These are phyloP conservation scores for Lapara coniferarum DNA, from an alignment of 2,888 invertebrate species.

Conservation along the genomic window DNA sequence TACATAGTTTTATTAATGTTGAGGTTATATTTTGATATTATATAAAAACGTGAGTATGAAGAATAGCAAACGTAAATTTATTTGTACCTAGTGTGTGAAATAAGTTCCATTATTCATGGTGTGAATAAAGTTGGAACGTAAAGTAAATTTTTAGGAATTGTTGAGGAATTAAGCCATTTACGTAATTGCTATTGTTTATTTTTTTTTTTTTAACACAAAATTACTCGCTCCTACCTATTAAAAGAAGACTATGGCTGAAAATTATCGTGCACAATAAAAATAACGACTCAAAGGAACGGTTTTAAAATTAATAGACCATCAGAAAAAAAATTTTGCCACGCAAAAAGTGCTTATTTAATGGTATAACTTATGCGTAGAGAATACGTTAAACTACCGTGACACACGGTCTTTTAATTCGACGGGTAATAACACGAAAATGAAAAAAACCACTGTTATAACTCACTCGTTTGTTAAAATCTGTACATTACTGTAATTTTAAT, in stretches of 20 bases:
- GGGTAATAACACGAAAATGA: background rate
- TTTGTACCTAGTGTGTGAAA: conserved; percentile 1
- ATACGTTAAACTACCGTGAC: conserved; percentile 19
- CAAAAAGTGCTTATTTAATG: conserved; percentile 13
- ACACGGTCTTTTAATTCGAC: conserved; percentile 16
- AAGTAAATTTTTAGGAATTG: too few species aligned
- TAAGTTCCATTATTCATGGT: background rate
- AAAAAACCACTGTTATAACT: background rate
- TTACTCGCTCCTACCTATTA: too few species aligned
- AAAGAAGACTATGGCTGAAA: too few species aligned
- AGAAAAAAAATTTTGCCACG: conserved; percentile 7
- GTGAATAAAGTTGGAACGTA: too few species aligned
- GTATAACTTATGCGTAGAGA: conserved; percentile 19
- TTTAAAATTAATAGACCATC: conserved; percentile 17
- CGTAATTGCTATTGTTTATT: too few species aligned
- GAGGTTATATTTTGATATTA: conserved; percentile 1
- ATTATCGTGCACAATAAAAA: background rate
- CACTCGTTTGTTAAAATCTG: background rate
- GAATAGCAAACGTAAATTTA: conserved; percentile 18
- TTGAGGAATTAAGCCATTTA: too few species aligned
- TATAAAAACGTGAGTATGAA: conserved; percentile 18
- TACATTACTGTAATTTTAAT: conserved; percentile 1
- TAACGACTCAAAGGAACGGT: conserved; percentile 8
- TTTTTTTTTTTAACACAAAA: too few species aligned
- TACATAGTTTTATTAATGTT: conserved; percentile 12